Evolutionary conservation across 2,888 invertebrate species (phyloP).

Genomic region (Drosophila anomalata): DNA sequence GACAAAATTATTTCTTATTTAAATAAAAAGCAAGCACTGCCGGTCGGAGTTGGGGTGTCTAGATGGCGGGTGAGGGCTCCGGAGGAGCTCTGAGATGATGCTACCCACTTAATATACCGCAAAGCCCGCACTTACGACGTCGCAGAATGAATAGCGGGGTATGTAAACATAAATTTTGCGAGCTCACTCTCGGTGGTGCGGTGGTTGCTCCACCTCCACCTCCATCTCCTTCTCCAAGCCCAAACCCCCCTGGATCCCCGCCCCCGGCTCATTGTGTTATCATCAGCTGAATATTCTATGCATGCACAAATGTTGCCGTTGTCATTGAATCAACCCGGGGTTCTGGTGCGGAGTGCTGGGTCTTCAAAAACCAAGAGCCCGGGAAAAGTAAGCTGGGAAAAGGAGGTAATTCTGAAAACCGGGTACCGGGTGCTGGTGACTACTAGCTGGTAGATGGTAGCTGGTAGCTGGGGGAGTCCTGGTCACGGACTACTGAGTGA

Average conservation of each 20-base stretch:
- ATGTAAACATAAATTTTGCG: conserved; percentile 78
- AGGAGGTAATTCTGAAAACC: conserved; percentile 4
- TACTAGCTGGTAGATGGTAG: not conserved
- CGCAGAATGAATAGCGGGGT: conserved; percentile 76
- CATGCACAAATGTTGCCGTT: conserved; percentile 80
- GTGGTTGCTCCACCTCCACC: not conserved
- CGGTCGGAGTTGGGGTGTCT: conserved; percentile 13
- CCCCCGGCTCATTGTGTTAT: conserved; percentile 69
- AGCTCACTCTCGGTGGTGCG: conserved; percentile 61
- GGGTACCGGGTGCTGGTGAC: conserved; percentile 15
- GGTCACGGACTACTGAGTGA: conserved; percentile 42
- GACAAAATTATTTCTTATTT: conserved; percentile 81
- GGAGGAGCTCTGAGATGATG: conserved; percentile 58
- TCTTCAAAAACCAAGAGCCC: conserved; percentile 30
- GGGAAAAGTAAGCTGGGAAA: conserved; percentile 1
- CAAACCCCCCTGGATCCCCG: not conserved
- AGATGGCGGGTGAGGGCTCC: not conserved
- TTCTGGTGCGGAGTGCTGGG: conserved; percentile 29
- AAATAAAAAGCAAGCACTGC: conserved; percentile 72
- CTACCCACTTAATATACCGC: conserved; percentile 78
- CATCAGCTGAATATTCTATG: conserved; percentile 79
- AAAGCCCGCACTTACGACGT: conserved; percentile 75
- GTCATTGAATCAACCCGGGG: conserved; percentile 76
- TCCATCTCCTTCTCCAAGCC: conserved; percentile 1
- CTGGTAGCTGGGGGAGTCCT: not conserved